A percentile compares a stretch with the other conserved stretches of the same genome.
These are phyloP conservation scores for Drosophila pruinosa DNA, from an alignment of 1,140 invertebrate genomes.

Conservation along the genomic window DNA sequence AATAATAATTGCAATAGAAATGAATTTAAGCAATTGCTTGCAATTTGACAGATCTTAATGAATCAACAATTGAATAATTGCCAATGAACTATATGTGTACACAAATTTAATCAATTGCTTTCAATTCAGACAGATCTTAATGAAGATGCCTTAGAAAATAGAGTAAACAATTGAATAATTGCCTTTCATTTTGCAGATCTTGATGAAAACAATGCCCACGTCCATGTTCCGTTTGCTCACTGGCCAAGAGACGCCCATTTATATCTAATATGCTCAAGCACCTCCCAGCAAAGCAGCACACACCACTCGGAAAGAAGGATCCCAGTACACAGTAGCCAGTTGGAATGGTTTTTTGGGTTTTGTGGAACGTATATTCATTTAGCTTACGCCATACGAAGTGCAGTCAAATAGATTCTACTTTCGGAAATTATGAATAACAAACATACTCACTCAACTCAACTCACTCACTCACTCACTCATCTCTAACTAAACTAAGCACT, in stretches of 20 bases:
- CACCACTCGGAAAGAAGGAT: neutral
- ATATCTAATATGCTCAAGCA: conserved; percentile 89
- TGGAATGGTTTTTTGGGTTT: no score
- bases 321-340: neutral
- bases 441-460: conserved; percentile 15
- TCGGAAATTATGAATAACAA: neutral
- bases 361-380: neutral
- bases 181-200: conserved; percentile 92
- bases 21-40: no score
- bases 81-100: no score
- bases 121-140: no score
- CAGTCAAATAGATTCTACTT: neutral
- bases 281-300: conserved; percentile 17
- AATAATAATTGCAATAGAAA: no score
- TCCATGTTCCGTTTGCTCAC: conserved; percentile 99
- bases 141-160: no score
- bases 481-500: conserved; percentile 15
- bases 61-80: no score
- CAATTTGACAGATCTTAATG: no score
- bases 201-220: conserved; percentile 99
- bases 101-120: no score
- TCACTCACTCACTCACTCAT: conserved; percentile 17
- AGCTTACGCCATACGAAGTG: neutral
- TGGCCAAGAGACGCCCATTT: conserved; percentile 99
- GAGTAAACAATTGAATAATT: no score